Conservation (phyloP, 2,888 invertebrate species). For the Coronaproctus castanopsis region DNA sequence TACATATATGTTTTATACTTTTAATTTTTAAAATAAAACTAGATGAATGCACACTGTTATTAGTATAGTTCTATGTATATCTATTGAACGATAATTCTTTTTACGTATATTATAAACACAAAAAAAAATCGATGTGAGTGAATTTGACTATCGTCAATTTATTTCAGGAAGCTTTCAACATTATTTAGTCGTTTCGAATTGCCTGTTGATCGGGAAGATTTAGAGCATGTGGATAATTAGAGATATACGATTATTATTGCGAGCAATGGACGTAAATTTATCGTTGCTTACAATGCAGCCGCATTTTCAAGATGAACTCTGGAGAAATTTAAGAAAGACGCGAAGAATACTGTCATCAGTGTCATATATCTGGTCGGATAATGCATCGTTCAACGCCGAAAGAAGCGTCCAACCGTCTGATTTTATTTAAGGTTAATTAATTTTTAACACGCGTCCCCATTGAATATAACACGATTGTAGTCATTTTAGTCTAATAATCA, state of each 20-base stretch:
- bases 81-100: too few relatives aligned
- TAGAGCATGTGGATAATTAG: slow-evolving; percentile 78
- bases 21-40: too few relatives aligned
- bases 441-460: too few relatives aligned
- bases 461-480: too few relatives aligned
- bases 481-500: too few relatives aligned
- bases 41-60: too few relatives aligned
- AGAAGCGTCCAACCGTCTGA: slow-evolving; percentile 80
- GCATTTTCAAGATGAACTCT: slow-evolving; percentile 62
- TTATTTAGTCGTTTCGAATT: slow-evolving; percentile 74
- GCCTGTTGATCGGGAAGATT: slow-evolving; percentile 65
- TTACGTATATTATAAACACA: too few relatives aligned
- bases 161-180: slow-evolving; percentile 70
- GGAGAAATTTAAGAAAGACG: slow-evolving; percentile 64
- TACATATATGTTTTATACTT: too few relatives aligned
- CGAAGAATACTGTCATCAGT: slow-evolving; percentile 59
- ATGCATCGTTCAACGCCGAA: slow-evolving; percentile 72
- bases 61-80: too few relatives aligned
- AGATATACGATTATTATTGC: slow-evolving; percentile 58
- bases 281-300: slow-evolving; percentile 61
- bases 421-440: slow-evolving; percentile 56
- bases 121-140: too few relatives aligned
- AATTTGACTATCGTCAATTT: too few relatives aligned
- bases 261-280: slow-evolving; percentile 60
- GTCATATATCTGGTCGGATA: slow-evolving; percentile 69